Evolutionary conservation across 2,113 vertebrate species (phyloP), one percentile per base, ranked within the genome.

Genomic region (Thunnus maccoyii): DNA sequence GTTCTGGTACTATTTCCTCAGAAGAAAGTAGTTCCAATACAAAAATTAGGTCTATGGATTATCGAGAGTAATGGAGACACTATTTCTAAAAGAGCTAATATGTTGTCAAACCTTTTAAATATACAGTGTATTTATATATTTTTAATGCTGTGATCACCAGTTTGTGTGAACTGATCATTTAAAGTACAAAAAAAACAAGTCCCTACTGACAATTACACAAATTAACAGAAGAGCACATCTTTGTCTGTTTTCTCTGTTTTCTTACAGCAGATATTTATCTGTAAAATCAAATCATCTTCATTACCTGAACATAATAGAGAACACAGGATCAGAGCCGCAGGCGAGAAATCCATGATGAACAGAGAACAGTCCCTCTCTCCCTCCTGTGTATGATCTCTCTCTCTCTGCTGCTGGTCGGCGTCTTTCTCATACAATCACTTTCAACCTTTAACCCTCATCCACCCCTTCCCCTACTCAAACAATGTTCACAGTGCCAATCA

Each of bases 291-390:
- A 80, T 60, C 3, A 10, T 41, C 73, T 51, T 18, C 0, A 18
- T 91, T 91, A 94, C 93, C 93, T 91, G 90, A 78, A 82, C 58
- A 90, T 44, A 90, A 50, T 0, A 94, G 70, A 22, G 78, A 85
- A 22, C 61, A 91, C 25, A 93, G 73, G 68, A 93, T 72, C 66
- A 93, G 54, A 85, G 72, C 68, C 9, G 15, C 58, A 1, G 48
- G 44, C 66, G 80, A 84, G 60, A 83, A 67, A 69, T 89, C 90
- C 94, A 95, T 95, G 90, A 76, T 88, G 87, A 85, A 18, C 52
- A 54, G 54, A 85, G 52, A 80, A 61, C 62, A 76, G 74, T 60
- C 64, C 36, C 54, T 27, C 60, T 55, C 57, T 70, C 48, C 18
- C 70, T 2, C 15, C 72, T 14, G 58, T 17, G 48, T 50, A 11